phyloP scores from a whole-genome alignment of 2,888 invertebrate species.

The Philonicus albiceps region DNA sequence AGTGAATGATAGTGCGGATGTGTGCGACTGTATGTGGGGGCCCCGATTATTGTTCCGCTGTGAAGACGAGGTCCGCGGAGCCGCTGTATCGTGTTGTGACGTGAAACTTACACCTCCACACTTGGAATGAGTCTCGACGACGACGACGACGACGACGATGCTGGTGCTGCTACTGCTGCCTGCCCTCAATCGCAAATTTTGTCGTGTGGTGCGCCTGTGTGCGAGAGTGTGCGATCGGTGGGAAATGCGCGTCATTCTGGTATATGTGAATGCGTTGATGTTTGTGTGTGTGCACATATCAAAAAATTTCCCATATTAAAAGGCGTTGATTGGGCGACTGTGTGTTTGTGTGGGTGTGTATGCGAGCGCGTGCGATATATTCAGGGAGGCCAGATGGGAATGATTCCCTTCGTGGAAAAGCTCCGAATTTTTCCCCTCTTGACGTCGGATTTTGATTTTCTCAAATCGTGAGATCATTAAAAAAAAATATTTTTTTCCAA shows the following conservation, averaged over 20 bases:
- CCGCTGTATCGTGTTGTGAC: background rate
- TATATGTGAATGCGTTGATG: background rate
- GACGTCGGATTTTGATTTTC: background rate
- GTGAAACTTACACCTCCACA: background rate
- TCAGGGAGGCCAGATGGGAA: background rate
- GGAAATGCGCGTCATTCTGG: background rate
- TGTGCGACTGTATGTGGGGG: constrained; percentile 45
- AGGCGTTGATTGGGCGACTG: background rate
- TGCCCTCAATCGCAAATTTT: background rate
- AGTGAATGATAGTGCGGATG: background rate
- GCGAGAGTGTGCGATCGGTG: background rate
- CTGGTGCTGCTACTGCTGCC: no score
- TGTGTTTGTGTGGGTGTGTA: no score
- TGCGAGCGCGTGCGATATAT: background rate
- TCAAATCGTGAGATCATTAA: background rate
- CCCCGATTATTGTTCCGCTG: constrained; percentile 15
- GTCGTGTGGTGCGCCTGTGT: background rate
- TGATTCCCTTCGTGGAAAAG: background rate
- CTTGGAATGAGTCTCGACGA: background rate
- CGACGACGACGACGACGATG: background rate
- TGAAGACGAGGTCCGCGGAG: constrained; percentile 32
- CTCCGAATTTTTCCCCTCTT: background rate
- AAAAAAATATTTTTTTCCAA: no score
- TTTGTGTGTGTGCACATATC: background rate
- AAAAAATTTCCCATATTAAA: background rate